Evolutionary conservation across 2,888 invertebrate species (phyloP).

Genomic region (Nymphalis urticae): DNA sequence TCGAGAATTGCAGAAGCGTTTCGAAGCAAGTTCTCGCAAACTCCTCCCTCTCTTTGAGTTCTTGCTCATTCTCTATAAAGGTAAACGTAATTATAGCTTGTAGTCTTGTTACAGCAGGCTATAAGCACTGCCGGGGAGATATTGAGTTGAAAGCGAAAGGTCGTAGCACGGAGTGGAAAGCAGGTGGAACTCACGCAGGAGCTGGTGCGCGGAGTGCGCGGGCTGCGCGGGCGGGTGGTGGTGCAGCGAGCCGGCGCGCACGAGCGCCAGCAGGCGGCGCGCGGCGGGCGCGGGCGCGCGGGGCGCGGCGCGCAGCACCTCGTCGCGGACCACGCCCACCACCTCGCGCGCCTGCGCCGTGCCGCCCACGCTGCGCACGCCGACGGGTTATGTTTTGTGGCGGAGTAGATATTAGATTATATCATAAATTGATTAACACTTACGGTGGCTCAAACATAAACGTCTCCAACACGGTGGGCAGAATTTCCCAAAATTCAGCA

Average conservation of each 20-base stretch:
- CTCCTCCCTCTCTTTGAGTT: slow-evolving; percentile 93
- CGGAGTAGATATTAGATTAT: neutral
- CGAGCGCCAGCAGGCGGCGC: slow-evolving; percentile 78
- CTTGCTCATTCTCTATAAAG: slow-evolving; percentile 86
- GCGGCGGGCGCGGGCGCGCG: slow-evolving; percentile 88
- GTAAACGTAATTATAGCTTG: slow-evolving; percentile 35
- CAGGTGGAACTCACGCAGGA: slow-evolving; percentile 1
- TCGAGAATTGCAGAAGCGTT: slow-evolving; percentile 95
- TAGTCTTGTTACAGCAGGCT: slow-evolving; percentile 11
- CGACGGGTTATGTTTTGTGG: neutral
- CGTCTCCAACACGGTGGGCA: slow-evolving; percentile 92
- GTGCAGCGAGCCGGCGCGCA: slow-evolving; percentile 83
- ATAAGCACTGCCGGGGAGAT: too few relatives aligned
- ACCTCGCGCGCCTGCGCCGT: slow-evolving; percentile 84
- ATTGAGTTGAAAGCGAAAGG: too few relatives aligned
- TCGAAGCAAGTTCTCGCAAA: slow-evolving; percentile 98
- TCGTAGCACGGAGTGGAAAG: neutral
- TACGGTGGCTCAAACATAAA: slow-evolving; percentile 89
- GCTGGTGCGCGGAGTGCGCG: slow-evolving; percentile 6
- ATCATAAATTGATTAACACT: slow-evolving; percentile 45
- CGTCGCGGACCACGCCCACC: slow-evolving; percentile 48
- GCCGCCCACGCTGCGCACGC: slow-evolving; percentile 46
- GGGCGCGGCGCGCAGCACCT: slow-evolving; percentile 84
- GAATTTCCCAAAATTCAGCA: slow-evolving; percentile 90
- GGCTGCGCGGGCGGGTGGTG: slow-evolving; percentile 50